Evolutionary conservation across 2,113 vertebrate species (phyloP).

Genomic region (Tupaia chinensis): DNA sequence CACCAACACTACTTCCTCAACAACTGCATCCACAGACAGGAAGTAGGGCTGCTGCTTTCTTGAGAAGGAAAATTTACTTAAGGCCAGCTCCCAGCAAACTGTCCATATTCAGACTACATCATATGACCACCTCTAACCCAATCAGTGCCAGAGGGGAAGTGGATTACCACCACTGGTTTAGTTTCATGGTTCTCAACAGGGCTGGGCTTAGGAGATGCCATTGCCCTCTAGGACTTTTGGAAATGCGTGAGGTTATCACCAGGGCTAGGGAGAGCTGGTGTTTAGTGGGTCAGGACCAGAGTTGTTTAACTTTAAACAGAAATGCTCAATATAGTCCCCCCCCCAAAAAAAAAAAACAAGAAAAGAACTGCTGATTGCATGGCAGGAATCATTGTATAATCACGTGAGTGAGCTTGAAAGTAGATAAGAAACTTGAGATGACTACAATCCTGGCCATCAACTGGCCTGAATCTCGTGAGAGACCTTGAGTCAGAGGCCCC

Average conservation of each 20-base stretch:
- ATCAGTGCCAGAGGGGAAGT: background rate
- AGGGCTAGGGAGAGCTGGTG: background rate
- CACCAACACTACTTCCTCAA: background rate
- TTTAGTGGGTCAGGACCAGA: background rate
- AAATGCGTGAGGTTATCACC: background rate
- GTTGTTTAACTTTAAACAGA: background rate
- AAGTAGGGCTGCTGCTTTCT: background rate
- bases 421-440: background rate
- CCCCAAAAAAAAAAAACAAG: background rate
- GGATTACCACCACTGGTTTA: background rate
- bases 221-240: background rate
- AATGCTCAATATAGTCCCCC: fast-evolving
- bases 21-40: background rate
- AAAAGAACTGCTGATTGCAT: background rate
- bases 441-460: background rate
- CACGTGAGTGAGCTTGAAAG: background rate
- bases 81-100: background rate
- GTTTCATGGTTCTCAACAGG: background rate
- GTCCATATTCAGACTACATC: background rate
- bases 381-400: background rate
- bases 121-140: background rate
- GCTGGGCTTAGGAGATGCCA: background rate
- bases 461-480: background rate
- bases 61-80: background rate
- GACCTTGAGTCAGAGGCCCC: background rate